Percentiles rank a stretch among this genome's conserved stretches.
Evolutionary conservation across 2,888 invertebrate genomes (phyloP).

Genomic region (Endotricha flammealis): DNA sequence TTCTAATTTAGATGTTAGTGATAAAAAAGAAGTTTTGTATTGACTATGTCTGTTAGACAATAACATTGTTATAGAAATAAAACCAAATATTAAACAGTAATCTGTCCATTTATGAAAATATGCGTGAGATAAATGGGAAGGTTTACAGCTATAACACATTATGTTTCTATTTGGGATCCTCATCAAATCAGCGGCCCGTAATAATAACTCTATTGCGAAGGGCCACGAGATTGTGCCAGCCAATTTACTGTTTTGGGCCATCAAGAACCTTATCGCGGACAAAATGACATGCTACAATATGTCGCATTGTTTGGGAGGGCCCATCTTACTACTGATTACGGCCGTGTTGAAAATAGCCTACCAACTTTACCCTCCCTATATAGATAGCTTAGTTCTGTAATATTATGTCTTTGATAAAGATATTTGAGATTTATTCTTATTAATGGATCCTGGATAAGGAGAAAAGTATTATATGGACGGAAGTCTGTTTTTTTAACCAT

Average conservation of each 20-base stretch:
- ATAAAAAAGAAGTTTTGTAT: no score
- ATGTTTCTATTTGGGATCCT: slow-evolving; percentile 31
- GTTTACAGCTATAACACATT: slow-evolving; percentile 16
- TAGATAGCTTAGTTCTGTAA: no score
- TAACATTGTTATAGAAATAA: no score
- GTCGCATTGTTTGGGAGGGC: slow-evolving; percentile 25
- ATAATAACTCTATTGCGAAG: slow-evolving; percentile 67
- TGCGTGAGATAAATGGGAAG: slow-evolving; percentile 7
- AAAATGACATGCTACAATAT: slow-evolving; percentile 26
- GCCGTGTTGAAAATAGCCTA: no score
- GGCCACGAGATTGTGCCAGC: slow-evolving; percentile 57
- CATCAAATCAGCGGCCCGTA: slow-evolving; percentile 62
- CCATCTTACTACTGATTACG: no score
- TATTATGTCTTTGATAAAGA: no score
- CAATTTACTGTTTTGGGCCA: slow-evolving; percentile 52
- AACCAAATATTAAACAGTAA: slow-evolving; percentile 3
- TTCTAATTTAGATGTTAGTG: not conserved
- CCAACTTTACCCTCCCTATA: no score
- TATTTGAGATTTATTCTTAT: no score
- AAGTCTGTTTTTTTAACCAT: no score
- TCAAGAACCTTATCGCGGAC: slow-evolving; percentile 27
- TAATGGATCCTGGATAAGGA: no score
- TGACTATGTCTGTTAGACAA: no score
- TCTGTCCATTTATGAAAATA: slow-evolving; percentile 5
- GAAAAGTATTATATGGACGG: no score